Evolutionary conservation across 2,797 vertebrate species (phyloP).

Genomic region (Xyrichtys novacula): DNA sequence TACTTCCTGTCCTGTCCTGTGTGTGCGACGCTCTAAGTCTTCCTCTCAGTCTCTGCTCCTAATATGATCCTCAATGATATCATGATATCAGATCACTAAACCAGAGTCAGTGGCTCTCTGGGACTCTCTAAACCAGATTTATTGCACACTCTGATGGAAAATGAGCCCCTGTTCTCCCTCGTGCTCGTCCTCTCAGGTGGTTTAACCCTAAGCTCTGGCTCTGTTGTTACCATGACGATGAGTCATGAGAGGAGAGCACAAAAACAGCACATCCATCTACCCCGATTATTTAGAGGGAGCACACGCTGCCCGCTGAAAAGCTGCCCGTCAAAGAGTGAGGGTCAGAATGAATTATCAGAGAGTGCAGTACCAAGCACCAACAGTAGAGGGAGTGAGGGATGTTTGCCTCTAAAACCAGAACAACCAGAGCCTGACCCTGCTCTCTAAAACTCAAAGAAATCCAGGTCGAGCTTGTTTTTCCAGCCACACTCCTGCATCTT

Average conservation of each 20-base stretch:
- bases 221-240: conserved; percentile 70
- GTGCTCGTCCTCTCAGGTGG: conserved; percentile 36
- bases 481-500: background rate
- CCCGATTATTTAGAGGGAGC: conserved; percentile 16
- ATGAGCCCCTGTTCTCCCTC: conserved; percentile 29
- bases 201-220: conserved; percentile 3
- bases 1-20: no score
- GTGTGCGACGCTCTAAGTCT: background rate
- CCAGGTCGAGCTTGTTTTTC: background rate
- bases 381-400: conserved; percentile 58
- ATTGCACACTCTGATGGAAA: conserved; percentile 7
- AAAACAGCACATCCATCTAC: conserved; percentile 46
- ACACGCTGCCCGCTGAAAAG: conserved; percentile 20
- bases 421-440: background rate
- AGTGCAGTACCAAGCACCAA: conserved; percentile 25
- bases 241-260: conserved; percentile 33
- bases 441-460: background rate
- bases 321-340: background rate
- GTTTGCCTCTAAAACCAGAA: conserved; percentile 29
- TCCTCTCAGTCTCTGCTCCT: background rate
- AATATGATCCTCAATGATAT: background rate
- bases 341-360: conserved; percentile 11
- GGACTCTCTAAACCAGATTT: conserved; percentile 1
- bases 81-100: background rate
- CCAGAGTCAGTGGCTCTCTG: background rate